Conservation (phyloP, 1,140 invertebrate species). For the Dysdera silvatica region DNA sequence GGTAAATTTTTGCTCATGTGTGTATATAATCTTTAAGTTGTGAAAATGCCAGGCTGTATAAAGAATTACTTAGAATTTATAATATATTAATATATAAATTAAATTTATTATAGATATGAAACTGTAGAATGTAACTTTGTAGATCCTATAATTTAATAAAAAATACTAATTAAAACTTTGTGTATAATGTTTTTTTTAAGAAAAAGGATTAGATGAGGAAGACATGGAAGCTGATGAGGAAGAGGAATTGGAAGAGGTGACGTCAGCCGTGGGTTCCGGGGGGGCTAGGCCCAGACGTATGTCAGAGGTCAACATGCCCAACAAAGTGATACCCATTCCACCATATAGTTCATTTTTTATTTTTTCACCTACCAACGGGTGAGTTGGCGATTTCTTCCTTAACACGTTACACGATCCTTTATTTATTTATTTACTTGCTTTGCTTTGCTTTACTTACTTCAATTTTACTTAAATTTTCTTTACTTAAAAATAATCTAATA, state of each 20-base stretch:
- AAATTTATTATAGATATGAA: no score
- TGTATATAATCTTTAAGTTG: no score
- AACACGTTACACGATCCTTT: no score
- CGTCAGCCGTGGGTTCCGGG: constrained; percentile 44
- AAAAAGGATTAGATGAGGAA: constrained; percentile 13
- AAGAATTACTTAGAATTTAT: no score
- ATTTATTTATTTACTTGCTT: no score
- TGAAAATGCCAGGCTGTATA: no score
- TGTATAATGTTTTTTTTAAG: not conserved
- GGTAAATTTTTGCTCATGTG: no score
- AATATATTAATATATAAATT: no score
- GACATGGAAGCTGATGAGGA: constrained; percentile 45
- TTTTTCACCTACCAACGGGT: constrained; percentile 90
- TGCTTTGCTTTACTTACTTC: no score
- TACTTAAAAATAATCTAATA: no score
- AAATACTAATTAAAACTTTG: not conserved
- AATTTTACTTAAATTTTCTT: no score
- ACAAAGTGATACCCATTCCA: constrained; percentile 87
- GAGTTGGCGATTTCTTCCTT: no score
- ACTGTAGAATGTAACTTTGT: not conserved
- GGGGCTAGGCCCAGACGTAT: constrained; percentile 72
- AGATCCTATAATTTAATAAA: not conserved
- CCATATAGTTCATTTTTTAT: constrained; percentile 91
- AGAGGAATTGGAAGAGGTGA: constrained; percentile 42
- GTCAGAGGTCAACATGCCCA: constrained; percentile 78